Percentiles rank a stretch among this genome's conserved stretches.
Conservation (phyloP, 2,888 invertebrate genomes). For the Sarcophaga caerulescens region DNA sequence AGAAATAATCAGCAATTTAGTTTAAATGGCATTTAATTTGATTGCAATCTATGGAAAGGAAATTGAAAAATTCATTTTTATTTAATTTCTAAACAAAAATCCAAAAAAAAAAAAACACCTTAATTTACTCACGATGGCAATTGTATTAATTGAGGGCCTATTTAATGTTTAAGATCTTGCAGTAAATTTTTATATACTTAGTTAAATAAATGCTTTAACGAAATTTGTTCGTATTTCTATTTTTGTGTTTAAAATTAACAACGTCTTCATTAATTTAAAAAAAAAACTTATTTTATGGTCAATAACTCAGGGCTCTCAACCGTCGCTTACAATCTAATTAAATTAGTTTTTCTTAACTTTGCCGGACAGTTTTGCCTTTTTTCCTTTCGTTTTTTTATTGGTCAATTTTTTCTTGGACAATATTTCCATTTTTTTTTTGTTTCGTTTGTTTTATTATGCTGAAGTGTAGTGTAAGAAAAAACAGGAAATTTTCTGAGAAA, state of each 20-base stretch:
- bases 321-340: constrained; percentile 22
- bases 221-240: too few relatives aligned
- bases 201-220: too few relatives aligned
- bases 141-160: too few relatives aligned
- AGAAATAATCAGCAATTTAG: too few relatives aligned
- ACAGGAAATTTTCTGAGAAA: constrained; percentile 3
- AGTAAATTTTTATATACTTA: too few relatives aligned
- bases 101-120: too few relatives aligned
- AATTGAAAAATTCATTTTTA: too few relatives aligned
- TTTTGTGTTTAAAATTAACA: not conserved
- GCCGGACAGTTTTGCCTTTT: not conserved
- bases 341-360: not conserved
- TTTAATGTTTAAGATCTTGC: too few relatives aligned
- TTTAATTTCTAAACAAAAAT: too few relatives aligned
- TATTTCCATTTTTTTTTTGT: constrained; percentile 53
- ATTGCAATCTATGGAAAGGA: too few relatives aligned
- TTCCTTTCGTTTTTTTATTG: constrained; percentile 16
- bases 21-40: too few relatives aligned
- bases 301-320: constrained; percentile 35
- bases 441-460: not conserved
- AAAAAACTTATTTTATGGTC: constrained; percentile 47
- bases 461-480: not conserved
- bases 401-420: constrained; percentile 26
- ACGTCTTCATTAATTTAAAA: constrained; percentile 15
- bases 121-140: too few relatives aligned